These are phyloP conservation scores for Ischnura elegans DNA, from an alignment of 2,888 invertebrate species.

Conservation along the genomic window DNA sequence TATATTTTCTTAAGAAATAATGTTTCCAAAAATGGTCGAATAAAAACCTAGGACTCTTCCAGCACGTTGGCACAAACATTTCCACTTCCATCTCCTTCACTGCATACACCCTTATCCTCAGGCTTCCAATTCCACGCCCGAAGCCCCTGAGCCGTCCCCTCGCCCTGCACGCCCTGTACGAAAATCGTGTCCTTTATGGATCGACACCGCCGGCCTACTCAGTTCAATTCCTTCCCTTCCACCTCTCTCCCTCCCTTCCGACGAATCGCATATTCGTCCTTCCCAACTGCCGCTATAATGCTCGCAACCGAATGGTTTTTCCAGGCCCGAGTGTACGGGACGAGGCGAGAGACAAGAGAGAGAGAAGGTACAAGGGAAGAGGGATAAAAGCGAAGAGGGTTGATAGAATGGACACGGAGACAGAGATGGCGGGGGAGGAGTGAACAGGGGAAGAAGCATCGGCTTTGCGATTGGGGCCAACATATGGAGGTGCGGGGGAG, in stretches of 20 bases:
- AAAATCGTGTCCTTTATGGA: conserved; percentile 43
- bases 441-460: background rate
- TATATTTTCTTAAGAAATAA: no score
- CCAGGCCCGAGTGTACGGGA: background rate
- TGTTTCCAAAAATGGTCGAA: no score
- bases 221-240: background rate
- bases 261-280: conserved; percentile 38
- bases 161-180: background rate
- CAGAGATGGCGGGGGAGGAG: background rate
- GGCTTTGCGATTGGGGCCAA: background rate
- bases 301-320: conserved; percentile 7
- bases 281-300: conserved; percentile 33
- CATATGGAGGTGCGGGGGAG: background rate
- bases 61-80: no score
- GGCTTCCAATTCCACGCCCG: background rate
- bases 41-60: no score
- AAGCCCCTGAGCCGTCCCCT: background rate
- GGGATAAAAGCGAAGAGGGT: conserved; percentile 16
- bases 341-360: background rate
- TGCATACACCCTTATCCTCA: background rate
- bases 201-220: conserved; percentile 15
- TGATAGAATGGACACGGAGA: background rate
- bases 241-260: background rate
- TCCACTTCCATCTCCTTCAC: background rate
- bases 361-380: no score